Base-by-base conservation (phyloP, 2,113 vertebrate genomes). In the Leuciscus idus region DNA sequence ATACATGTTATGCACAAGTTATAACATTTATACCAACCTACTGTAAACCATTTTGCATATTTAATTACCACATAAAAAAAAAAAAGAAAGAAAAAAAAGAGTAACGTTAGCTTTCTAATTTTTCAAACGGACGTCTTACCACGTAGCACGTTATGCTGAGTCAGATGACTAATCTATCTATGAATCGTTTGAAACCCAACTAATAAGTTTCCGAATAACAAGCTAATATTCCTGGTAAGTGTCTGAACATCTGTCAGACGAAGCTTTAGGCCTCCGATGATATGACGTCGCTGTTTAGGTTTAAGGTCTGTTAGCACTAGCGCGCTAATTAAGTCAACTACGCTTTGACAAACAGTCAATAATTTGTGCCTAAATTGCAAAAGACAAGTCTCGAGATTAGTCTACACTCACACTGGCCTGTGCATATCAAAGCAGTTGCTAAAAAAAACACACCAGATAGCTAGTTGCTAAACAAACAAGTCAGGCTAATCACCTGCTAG, bases 401-500 rank as follows among this genome's bases (percentile, higher is more conserved):
- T 39, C 12, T 23, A 55, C 52, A 59, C 28, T 59, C 68, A 6
- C 19, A 39, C 17, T 33, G 46, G 17, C 28, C 28, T 13, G 21
- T 21, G 59, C 77, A 7, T 33, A 82, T 57, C 28, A 84, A 57
- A n/a, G 11, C 12, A 59, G 2, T 1, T 7, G 81, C 73, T 83
- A 46, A 83, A 72, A 39, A 73, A 72, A 26, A 73, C 30, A 73
- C 66, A 55, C 0, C 28, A 73, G 66, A 59, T 83, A 83, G 66
- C 81, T 59, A 55, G 68, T 19, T 59, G 66, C 36, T 48, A 0
- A 86, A 81, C 50, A 84, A 84, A 84, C 81, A 73, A 83, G 66
- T 59, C 68, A 26, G 13, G 81, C 81, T 73, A 84, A 84, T 84
- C 81, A 84, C 30, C 50, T 43, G 66, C 50, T 84, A 84, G 81